Evolutionary conservation across 2,113 vertebrate species (phyloP), one percentile per base, ranked within the genome.

Genomic region (Actenoides hombroni): DNA sequence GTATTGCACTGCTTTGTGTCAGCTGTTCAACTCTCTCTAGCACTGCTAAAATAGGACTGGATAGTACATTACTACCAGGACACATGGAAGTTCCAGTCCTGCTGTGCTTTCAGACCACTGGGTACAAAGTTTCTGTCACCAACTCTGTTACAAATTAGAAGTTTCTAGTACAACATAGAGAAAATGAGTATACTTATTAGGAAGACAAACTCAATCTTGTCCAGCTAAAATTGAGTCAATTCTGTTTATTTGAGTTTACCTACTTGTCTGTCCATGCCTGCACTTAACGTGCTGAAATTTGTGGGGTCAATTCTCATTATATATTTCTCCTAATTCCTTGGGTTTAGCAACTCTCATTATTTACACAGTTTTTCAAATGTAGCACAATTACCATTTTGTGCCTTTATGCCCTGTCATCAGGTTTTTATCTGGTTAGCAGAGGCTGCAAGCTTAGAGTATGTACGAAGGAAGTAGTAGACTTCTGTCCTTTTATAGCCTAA

Each of bases 401-500:
- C 57, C 16, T 91, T 35, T 83, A 57, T 59, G 48, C 4, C 24
- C 75, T 56, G 23, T 73, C 92, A 49, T 73, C 90, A 46, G 48
- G 56, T 79, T 93, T 88, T 92, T 75, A 93, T 28, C 33, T 61
- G 46, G 49, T 54, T 75, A 86, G 39, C 70, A 89, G 85, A 94
- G 90, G 61, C 15, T 74, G 39, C 29, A 83, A 90, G 21, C 49
- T 83, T 69, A 90, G 86, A 11, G 28, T 48, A 79, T 15, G 57
- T 57, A 86, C 26, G 69, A 88, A 95, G 31, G 42, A 95, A 96
- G 13, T 9, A 87, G 46, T 17, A 80, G 42, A 76, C 46, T 87
- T 86, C 60, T 90, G n/a, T 79, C 49, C 28, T 95, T 86, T 94
- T 86, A 74, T 79, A 96, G 67, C 18, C 42, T 79, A 96, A 94